These are phyloP conservation scores for Sarcophaga variegata DNA, from an alignment of 2,888 invertebrate genomes.

Conservation along the genomic window DNA sequence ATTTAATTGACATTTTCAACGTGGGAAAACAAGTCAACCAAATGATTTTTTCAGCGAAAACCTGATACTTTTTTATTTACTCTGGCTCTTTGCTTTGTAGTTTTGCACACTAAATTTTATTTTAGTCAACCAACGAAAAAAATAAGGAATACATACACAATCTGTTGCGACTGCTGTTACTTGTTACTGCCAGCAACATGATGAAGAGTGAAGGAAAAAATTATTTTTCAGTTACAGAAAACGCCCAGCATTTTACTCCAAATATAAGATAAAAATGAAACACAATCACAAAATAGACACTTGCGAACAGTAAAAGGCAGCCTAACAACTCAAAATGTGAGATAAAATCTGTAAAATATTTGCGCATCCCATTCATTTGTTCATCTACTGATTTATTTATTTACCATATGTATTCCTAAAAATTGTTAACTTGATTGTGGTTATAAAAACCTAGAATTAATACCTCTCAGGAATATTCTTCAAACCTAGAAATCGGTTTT, in stretches of 20 bases:
- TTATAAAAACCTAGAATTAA: not conserved
- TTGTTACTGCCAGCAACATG: conserved; percentile 2
- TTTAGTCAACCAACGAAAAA: conserved; percentile 7
- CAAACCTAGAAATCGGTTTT: too few species aligned
- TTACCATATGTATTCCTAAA: not conserved
- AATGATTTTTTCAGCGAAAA: conserved; percentile 60
- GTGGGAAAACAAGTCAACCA: conserved; percentile 67
- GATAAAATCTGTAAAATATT: conserved; percentile 40
- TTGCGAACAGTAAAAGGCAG: conserved; percentile 20
- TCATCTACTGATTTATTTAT: not conserved
- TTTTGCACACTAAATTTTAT: not conserved
- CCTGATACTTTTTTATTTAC: conserved; percentile 46
- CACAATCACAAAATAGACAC: conserved; percentile 38
- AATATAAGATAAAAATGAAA: conserved; percentile 13
- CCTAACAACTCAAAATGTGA: conserved; percentile 35
- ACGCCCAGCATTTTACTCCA: conserved; percentile 57
- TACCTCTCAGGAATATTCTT: too few species aligned
- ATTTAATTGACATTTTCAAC: conserved; percentile 68
- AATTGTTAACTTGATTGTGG: conserved; percentile 8
- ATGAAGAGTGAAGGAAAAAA: not conserved
- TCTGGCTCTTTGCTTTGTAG: too few species aligned
- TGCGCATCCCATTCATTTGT: not conserved
- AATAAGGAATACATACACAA: not conserved
- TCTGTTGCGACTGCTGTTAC: conserved; percentile 7
- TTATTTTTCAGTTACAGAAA: conserved; percentile 50